These are phyloP conservation scores for Hiodon tergisus DNA, from an alignment of 2,113 vertebrate species.

Conservation along the genomic window DNA sequence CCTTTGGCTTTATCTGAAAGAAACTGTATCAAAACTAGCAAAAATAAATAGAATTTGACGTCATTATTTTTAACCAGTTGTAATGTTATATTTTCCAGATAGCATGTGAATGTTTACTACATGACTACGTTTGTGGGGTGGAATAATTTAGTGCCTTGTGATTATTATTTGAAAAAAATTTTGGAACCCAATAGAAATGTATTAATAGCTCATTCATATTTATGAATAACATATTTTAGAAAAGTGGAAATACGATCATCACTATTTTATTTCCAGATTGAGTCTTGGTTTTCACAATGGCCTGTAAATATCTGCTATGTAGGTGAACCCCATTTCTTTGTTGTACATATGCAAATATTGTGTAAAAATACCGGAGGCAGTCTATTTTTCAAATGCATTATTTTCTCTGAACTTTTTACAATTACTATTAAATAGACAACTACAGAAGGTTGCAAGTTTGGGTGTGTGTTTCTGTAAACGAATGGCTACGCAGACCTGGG, in stretches of 20 bases:
- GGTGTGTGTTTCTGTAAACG: neutral
- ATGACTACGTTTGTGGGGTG: neutral
- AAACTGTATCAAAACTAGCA: too few relatives aligned
- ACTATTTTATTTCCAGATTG: neutral
- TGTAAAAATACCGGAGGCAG: conserved; percentile 26
- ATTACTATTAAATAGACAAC: conserved; percentile 5
- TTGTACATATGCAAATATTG: conserved; percentile 33
- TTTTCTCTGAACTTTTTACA: conserved; percentile 23
- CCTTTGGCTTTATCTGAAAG: too few relatives aligned
- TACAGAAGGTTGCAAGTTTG: neutral
- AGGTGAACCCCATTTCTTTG: conserved; percentile 26
- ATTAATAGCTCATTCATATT: too few relatives aligned
- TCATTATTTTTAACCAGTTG: neutral
- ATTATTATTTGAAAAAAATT: too few relatives aligned
- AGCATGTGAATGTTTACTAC: conserved; percentile 1
- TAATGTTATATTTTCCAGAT: conserved; percentile 7
- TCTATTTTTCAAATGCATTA: conserved; percentile 31
- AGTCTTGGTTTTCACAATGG: conserved; percentile 4
- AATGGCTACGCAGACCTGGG: neutral
- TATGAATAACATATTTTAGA: neutral
- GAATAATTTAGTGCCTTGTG: neutral
- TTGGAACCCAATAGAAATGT: too few relatives aligned
- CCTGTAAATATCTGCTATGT: conserved; percentile 35
- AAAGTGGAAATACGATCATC: neutral
- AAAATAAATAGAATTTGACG: too few relatives aligned